Base-by-base conservation (phyloP, 2,888 invertebrate genomes). In the Zhuqinia jingwanae region DNA sequence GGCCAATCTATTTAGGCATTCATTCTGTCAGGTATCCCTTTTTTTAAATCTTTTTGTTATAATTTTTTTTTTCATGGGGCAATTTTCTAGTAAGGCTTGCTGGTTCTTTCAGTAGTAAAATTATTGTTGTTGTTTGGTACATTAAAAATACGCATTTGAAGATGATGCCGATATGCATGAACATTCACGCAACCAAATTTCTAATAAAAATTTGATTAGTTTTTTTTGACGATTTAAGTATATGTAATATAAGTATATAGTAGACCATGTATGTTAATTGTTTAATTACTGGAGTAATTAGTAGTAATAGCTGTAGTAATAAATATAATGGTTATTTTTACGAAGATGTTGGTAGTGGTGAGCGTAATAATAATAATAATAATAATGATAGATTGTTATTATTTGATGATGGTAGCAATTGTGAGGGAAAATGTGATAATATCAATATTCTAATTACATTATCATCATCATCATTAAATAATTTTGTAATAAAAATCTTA, bases 401-500 rank as follows among this genome's bases (percentile, higher is more conserved):
- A 25, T 45, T 45, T 70, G 45, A n/a, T 50, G 47, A 15, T 45
- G 68, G 15, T 27, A 11, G 30, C 17, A 68, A n/a, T n/a, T n/a
- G n/a, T n/a, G 36, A 36, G 36, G 36, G 36, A 36, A 36, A 36
- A 36, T 36, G 8, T 36, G 36, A 36, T 36, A 8, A 36, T 8
- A 36, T 36, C n/a, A 36, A 36, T 36, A 36, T 36, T 36, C 36
- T 36, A 3, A 36, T 36, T 36, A 8, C 36, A 20, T 47, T 25
- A 10, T 70, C 70, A 70, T 70, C 70, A 73, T 50, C 5, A 25
- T 53, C 47, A 56, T 75, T 36, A 36, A 36, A 30, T 11, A 45
- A 70, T 36, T 36, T 36, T 36, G 25, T 77, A 2, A 58, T 76
- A 27, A 68, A 77, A 42, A 60, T 45, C 81, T 81, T 73, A 81